A percentile compares a stretch with the other conserved stretches of the same genome.
Conservation (phyloP, 2,888 invertebrate genomes). For the Eugnorisma glareosa region DNA sequence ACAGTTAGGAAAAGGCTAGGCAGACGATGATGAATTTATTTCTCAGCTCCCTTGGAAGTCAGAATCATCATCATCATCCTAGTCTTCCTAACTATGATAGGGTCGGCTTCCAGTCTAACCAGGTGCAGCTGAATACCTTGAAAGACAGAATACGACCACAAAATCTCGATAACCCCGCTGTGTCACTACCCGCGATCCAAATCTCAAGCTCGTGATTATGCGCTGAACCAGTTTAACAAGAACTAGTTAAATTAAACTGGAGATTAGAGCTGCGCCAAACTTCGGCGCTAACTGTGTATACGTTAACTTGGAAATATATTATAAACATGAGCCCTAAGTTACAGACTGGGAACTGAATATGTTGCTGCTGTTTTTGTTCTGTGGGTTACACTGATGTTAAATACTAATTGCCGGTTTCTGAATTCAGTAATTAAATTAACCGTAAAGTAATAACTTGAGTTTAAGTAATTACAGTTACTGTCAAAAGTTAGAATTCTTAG, state of each 20-base stretch:
- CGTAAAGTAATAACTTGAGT: too few relatives aligned
- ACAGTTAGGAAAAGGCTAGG: too few relatives aligned
- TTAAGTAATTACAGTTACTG: too few relatives aligned
- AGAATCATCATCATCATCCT: too few relatives aligned
- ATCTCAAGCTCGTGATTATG: slow-evolving; percentile 62
- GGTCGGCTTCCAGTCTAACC: too few relatives aligned
- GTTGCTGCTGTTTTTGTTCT: slow-evolving; percentile 6
- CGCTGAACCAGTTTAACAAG: slow-evolving; percentile 64
- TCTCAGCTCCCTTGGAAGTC: not conserved
- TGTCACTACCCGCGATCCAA: slow-evolving; percentile 46
- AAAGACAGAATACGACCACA: not conserved
- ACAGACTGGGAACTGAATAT: not conserved
- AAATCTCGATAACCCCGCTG: slow-evolving; percentile 21
- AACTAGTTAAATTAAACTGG: slow-evolving; percentile 69
- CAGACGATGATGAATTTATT: not conserved
- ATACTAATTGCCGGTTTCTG: not conserved
- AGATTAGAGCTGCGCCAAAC: slow-evolving; percentile 64
- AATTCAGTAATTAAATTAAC: not conserved
- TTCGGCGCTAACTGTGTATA: slow-evolving; percentile 44
- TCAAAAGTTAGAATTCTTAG: too few relatives aligned
- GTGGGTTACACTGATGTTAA: not conserved
- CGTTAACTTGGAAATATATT: slow-evolving; percentile 55
- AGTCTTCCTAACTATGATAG: too few relatives aligned
- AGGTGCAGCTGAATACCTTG: too few relatives aligned
- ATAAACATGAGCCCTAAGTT: slow-evolving; percentile 53